Percentiles rank a stretch among this genome's conserved stretches.
These are phyloP conservation scores for Sinopyrophorus schimmeli DNA, from an alignment of 2,888 invertebrate species.

Conservation along the genomic window DNA sequence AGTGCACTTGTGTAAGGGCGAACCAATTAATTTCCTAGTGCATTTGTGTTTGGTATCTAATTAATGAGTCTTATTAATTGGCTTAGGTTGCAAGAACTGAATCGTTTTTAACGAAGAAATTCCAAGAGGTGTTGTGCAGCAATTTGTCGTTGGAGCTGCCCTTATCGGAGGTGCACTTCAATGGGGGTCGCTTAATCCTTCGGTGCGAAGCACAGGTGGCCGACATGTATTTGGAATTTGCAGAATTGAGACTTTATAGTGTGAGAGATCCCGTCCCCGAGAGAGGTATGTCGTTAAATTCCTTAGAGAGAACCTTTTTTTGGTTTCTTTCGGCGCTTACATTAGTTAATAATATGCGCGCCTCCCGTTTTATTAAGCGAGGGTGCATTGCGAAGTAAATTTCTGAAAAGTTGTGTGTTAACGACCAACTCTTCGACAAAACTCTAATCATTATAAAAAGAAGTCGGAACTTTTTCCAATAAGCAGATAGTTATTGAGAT, in stretches of 20 bases:
- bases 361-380: no score
- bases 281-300: slow-evolving; percentile 62
- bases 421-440: no score
- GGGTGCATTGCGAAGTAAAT: no score
- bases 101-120: slow-evolving; percentile 55
- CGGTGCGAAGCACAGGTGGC: slow-evolving; percentile 73
- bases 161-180: slow-evolving; percentile 63
- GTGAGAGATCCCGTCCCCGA: slow-evolving; percentile 79
- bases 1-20: no score
- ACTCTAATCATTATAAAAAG: no score
- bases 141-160: slow-evolving; percentile 62
- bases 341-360: no score
- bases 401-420: no score
- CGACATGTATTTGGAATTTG: slow-evolving; percentile 69
- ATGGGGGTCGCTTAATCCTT: slow-evolving; percentile 67
- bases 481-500: no score
- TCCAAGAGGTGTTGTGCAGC: slow-evolving; percentile 61
- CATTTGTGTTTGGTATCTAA: no score
- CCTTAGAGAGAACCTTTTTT: background rate
- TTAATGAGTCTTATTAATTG: slow-evolving; percentile 10
- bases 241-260: slow-evolving; percentile 71
- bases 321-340: no score
- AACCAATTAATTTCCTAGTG: no score
- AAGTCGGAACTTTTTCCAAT: no score
- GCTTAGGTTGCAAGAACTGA: slow-evolving; percentile 43